Conservation (phyloP, 2,113 vertebrate species). For the Cavia porcellus region DNA sequence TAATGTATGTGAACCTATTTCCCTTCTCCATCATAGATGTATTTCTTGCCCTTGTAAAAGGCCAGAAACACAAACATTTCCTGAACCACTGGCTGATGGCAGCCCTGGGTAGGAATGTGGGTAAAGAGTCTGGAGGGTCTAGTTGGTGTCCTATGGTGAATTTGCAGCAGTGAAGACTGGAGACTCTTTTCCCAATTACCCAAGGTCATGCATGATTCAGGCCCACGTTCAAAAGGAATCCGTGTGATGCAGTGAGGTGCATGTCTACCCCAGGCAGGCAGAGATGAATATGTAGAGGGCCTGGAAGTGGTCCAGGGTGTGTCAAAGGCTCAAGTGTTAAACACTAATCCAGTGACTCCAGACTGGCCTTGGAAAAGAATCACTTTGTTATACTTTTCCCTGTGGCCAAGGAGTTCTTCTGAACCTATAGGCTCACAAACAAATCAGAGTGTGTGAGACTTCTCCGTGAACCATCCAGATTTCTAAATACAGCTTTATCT, state of each 20-base stretch:
- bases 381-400: not conserved
- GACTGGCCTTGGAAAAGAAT: not conserved
- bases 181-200: not conserved
- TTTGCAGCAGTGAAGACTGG: not conserved
- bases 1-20: not conserved
- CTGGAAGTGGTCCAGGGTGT: not conserved
- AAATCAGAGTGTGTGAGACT: not conserved
- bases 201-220: not conserved
- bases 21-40: not conserved
- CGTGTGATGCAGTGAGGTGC: not conserved
- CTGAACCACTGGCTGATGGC: rapidly evolving
- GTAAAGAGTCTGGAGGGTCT: not conserved
- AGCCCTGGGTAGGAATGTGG: not conserved
- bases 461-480: not conserved
- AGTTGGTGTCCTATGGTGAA: too few relatives aligned
- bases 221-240: not conserved
- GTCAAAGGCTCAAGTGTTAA: not conserved
- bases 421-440: not conserved
- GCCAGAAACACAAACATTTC: not conserved
- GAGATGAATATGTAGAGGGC: not conserved
- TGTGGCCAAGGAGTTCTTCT: not conserved
- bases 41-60: not conserved
- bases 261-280: not conserved
- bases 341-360: not conserved
- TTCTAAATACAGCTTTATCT: not conserved